Base-by-base conservation (phyloP, 2,888 invertebrate genomes). In the Celastrina argiolus region DNA sequence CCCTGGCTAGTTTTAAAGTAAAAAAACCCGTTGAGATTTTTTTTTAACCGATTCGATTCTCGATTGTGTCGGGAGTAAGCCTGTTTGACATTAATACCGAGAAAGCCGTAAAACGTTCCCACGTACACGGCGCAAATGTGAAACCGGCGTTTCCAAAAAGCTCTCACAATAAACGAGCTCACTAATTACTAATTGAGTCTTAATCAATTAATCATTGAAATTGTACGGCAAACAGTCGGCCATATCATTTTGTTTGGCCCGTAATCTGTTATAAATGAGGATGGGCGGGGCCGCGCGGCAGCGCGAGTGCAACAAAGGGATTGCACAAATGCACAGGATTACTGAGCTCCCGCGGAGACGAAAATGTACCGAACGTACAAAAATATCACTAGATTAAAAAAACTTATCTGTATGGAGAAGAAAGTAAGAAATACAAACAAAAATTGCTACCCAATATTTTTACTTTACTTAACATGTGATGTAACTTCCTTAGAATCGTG, bases 211-310 rank as follows among this genome's bases (percentile, higher is more conserved):
- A 39, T 61, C 61, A 61, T 61, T 61, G 6, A 39, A 12, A 61
- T 61, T 39, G 14, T 34, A 28, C 3, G 36, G 18, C 36, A 36
- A 61, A 36, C 61, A 34, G 61, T 36, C 61, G 18, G 39, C 18
- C 61, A 28, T 61, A 36, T 61, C 34, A 61, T 36, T 61, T 61
- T 14, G 56, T 51, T 51, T 2, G 56, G 10, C 22, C 14, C 10
- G 61, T 39, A 61, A 61, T 39, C 61, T 39, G 61, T 61, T 36
- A 61, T 61, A 61, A 61, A 61, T 61, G 61, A 61, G 39, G 6
- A 12, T 61, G 61, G 61, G 61, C 31, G 58, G 31, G 51, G 51
- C 51, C 51, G 22, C 22, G 22, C 22, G 51, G 4, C 45, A 16
- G 28, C 31, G 58, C 39, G 14, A 39, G 39, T 39, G n/a, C 58